Evolutionary conservation across 2,888 invertebrate species (phyloP).

Genomic region (Cephalotes varians): DNA sequence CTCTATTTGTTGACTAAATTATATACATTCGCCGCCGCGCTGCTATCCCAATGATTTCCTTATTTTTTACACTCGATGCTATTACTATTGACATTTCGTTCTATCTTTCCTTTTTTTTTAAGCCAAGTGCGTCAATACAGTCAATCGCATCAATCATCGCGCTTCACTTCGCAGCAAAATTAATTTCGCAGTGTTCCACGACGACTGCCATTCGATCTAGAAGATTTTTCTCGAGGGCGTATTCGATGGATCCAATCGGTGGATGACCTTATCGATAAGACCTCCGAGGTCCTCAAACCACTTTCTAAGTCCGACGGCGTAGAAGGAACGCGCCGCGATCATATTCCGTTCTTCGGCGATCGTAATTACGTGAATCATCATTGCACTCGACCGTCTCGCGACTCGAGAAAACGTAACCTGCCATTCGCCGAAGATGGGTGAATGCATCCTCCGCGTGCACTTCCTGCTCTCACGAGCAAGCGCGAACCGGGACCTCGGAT

Average conservation of each 20-base stretch:
- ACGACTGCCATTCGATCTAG: not conserved
- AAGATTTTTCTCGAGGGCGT: not conserved
- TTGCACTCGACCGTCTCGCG: conserved; percentile 15
- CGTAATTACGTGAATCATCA: conserved; percentile 56
- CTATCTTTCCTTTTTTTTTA: not conserved
- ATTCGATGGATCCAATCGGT: not conserved
- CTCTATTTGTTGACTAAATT: not conserved
- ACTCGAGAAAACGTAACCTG: conserved; percentile 40
- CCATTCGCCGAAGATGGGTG: conserved; percentile 11
- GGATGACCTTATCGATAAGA: conserved; percentile 12
- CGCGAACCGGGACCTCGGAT: not conserved
- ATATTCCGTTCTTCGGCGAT: conserved; percentile 32
- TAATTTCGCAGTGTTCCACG: not conserved
- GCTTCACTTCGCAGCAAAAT: not conserved
- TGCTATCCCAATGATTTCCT: not conserved
- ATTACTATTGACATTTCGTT: conserved; percentile 40
- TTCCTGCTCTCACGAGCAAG: conserved; percentile 32
- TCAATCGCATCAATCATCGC: not conserved
- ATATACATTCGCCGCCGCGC: not conserved
- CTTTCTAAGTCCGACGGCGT: conserved; percentile 57
- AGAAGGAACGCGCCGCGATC: conserved; percentile 15
- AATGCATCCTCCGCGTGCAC: conserved; percentile 15
- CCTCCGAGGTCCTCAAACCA: not conserved
- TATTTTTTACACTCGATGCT: not conserved
- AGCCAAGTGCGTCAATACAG: not conserved